Evolutionary conservation across 2,113 vertebrate species (phyloP).

Genomic region (Gasterosteus aculeatus): DNA sequence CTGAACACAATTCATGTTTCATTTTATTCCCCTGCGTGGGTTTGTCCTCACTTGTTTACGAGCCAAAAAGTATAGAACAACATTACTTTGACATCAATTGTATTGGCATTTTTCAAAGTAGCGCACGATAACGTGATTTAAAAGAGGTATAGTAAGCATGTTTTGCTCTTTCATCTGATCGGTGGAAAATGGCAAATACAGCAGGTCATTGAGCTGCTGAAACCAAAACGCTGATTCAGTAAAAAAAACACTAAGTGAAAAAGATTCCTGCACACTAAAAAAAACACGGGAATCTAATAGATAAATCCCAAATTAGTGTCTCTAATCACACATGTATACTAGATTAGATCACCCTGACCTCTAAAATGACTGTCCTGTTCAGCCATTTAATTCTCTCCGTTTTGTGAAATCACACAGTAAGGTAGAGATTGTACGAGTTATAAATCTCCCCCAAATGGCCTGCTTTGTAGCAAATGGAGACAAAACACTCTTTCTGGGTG

Average conservation of each 20-base stretch:
- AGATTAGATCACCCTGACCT: not conserved
- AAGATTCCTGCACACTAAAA: conserved; percentile 3
- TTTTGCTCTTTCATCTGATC: conserved; percentile 69
- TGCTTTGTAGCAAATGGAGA: conserved; percentile 68
- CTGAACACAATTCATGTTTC: not conserved
- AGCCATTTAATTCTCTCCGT: conserved; percentile 11
- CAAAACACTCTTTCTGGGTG: conserved; percentile 55
- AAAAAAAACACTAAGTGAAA: conserved; percentile 49
- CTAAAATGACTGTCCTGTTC: not conserved
- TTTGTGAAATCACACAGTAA: not conserved
- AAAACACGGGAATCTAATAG: conserved; percentile 19
- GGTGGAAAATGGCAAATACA: conserved; percentile 71
- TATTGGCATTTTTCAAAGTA: conserved; percentile 76
- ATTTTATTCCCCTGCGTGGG: not conserved
- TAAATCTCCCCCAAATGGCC: conserved; percentile 44
- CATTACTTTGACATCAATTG: conserved; percentile 79
- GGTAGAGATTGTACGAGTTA: conserved; percentile 31
- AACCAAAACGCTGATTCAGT: conserved; percentile 71
- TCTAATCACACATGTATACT: conserved; percentile 20
- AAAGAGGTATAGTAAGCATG: conserved; percentile 79
- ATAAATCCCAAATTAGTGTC: conserved; percentile 6
- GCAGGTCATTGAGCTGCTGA: conserved; percentile 73
- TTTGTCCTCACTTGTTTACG: conserved; percentile 36
- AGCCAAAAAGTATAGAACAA: conserved; percentile 63
- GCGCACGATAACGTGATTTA: conserved; percentile 78